These are phyloP conservation scores for Lathronympha strigana DNA, from an alignment of 2,888 invertebrate species.

Conservation along the genomic window DNA sequence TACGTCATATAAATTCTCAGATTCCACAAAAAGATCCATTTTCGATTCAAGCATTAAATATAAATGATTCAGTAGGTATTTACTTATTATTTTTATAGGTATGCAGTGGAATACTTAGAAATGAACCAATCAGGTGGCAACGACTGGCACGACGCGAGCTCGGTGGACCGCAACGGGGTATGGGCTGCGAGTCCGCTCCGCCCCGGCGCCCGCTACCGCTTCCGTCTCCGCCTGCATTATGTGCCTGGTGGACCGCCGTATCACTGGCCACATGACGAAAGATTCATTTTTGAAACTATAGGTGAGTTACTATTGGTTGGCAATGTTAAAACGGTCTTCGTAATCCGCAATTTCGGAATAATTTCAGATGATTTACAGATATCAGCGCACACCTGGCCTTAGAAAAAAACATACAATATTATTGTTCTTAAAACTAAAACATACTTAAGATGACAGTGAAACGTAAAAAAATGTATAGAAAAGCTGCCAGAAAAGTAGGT, in stretches of 20 bases:
- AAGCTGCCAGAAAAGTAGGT: too few species aligned
- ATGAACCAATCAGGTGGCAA: conserved; percentile 68
- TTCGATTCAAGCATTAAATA: too few species aligned
- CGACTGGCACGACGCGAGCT: conserved; percentile 48
- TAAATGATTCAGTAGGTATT: not conserved
- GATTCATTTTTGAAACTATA: conserved; percentile 90
- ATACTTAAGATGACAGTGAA: too few species aligned
- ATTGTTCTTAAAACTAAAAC: conserved; percentile 1
- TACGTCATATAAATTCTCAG: too few species aligned
- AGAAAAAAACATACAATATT: not conserved
- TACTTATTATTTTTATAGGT: conserved; percentile 51
- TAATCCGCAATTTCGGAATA: not conserved
- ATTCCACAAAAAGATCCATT: too few species aligned
- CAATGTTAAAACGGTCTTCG: too few species aligned
- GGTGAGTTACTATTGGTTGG: conserved; percentile 73
- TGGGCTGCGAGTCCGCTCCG: conserved; percentile 80
- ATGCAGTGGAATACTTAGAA: conserved; percentile 76
- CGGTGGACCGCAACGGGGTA: conserved; percentile 52
- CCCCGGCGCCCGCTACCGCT: conserved; percentile 91
- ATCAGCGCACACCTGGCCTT: not conserved
- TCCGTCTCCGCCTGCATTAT: conserved; percentile 88
- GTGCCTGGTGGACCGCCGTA: conserved; percentile 84
- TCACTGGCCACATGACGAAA: conserved; percentile 88
- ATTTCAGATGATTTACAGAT: too few species aligned
- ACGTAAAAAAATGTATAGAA: too few species aligned